Percentiles rank a stretch among this genome's conserved stretches.
phyloP scores from a whole-genome alignment of 2,797 vertebrate species.

The Propithecus deckenii region DNA sequence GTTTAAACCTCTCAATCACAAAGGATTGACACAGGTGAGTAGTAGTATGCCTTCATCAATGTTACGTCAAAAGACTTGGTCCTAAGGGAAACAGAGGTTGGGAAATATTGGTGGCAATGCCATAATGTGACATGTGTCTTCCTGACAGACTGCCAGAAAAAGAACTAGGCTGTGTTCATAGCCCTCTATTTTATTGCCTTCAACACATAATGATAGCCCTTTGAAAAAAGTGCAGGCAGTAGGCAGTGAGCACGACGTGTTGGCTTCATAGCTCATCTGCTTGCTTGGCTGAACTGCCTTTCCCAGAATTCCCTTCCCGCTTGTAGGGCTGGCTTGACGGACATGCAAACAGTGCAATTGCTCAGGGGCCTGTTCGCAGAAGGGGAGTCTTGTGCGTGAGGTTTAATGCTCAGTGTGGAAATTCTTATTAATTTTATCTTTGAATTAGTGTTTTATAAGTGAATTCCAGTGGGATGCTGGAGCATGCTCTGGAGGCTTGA shows the following conservation, averaged over 20 bases:
- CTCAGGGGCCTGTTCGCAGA: neutral
- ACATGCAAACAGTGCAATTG: neutral
- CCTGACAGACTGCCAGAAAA: neutral
- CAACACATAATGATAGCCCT: neutral
- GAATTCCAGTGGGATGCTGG: too few relatives aligned
- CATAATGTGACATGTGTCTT: neutral
- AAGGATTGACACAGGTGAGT: neutral
- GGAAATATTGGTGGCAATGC: neutral
- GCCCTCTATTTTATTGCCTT: neutral
- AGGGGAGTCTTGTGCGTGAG: too few relatives aligned
- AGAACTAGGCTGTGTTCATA: neutral
- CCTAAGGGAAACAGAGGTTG: neutral
- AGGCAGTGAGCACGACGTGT: neutral
- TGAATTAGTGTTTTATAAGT: neutral
- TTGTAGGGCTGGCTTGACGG: neutral
- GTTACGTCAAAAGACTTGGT: neutral
- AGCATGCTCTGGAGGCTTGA: neutral
- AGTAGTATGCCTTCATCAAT: neutral
- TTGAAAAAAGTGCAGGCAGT: neutral
- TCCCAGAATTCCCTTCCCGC: neutral
- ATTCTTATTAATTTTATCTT: neutral
- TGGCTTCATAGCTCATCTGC: neutral
- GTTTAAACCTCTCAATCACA: neutral
- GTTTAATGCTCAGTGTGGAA: neutral
- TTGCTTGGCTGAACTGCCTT: neutral